Percentiles rank a stretch among this genome's conserved stretches.
Evolutionary conservation across 2,888 invertebrate genomes (phyloP).

Genomic region (Xestoiulus laeticollis): DNA sequence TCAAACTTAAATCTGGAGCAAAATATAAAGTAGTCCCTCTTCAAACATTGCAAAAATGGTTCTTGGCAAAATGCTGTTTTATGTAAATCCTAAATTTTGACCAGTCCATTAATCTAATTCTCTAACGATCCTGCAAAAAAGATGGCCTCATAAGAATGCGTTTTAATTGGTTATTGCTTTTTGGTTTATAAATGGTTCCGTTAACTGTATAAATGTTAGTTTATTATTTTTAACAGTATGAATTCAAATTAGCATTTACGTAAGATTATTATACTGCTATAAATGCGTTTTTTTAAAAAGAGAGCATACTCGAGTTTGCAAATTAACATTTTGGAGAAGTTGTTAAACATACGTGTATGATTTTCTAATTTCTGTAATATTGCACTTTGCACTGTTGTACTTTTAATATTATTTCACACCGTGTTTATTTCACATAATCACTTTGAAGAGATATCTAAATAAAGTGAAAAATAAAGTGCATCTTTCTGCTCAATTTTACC

Average conservation of each 20-base stretch:
- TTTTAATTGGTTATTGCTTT: not conserved
- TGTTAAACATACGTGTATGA: no score
- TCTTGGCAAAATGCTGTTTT: not conserved
- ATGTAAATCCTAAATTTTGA: not conserved
- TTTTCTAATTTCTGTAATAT: no score
- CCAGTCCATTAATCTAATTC: not conserved
- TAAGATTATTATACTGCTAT: not conserved
- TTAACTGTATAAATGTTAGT: not conserved
- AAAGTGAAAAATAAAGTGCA: no score
- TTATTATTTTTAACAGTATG: not conserved
- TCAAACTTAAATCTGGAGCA: no score
- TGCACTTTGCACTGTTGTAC: no score
- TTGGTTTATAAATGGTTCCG: slow-evolving; percentile 1
- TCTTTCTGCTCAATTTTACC: no score
- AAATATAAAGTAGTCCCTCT: no score
- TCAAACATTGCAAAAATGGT: no score
- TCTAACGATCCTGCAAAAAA: not conserved
- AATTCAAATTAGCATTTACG: slow-evolving; percentile 16
- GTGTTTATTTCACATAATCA: no score
- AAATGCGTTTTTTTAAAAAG: not conserved
- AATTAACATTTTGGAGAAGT: no score
- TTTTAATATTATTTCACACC: no score
- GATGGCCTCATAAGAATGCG: not conserved
- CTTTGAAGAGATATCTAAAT: no score
- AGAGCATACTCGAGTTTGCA: not conserved